phyloP scores from a whole-genome alignment of 2,113 vertebrate genomes.

The Colaptes auratus region DNA sequence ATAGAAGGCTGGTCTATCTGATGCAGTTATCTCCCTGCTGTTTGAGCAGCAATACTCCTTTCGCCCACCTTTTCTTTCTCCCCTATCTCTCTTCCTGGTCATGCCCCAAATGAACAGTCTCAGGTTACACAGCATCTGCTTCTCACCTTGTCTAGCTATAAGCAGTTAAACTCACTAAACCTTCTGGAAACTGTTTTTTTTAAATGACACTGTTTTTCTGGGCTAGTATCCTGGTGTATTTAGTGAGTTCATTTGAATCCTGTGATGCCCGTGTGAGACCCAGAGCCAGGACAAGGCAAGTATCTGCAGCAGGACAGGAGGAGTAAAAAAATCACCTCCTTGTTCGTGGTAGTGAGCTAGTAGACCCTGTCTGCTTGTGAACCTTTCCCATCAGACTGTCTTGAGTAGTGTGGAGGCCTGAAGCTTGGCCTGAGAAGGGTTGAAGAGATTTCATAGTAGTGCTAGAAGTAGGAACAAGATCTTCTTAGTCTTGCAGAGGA shows the following conservation, averaged over 20 bases:
- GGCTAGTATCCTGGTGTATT: not conserved
- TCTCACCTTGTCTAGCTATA: not conserved
- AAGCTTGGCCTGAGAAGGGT: not conserved
- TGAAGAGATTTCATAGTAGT: not conserved
- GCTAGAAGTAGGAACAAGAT: not conserved
- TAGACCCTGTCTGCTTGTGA: not conserved
- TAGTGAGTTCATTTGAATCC: not conserved
- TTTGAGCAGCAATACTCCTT: not conserved
- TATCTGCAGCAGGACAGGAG: not conserved
- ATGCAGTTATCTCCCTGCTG: not conserved
- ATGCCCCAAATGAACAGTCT: not conserved
- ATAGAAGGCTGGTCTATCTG: not conserved
- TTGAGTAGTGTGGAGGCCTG: not conserved
- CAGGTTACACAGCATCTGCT: rapidly evolving
- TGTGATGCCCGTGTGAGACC: rapidly evolving
- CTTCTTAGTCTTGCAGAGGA: not conserved
- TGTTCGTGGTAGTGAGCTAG: not conserved
- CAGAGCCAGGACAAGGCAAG: not conserved
- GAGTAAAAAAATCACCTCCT: not conserved
- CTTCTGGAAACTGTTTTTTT: not conserved
- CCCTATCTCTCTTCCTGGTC: not conserved
- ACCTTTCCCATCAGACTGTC: rapidly evolving
- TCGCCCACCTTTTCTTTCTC: not conserved
- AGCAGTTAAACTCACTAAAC: not conserved
- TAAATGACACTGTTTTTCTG: not conserved